Evolutionary conservation across 2,797 vertebrate species (phyloP).

Genomic region (Gouania willdenowi): DNA sequence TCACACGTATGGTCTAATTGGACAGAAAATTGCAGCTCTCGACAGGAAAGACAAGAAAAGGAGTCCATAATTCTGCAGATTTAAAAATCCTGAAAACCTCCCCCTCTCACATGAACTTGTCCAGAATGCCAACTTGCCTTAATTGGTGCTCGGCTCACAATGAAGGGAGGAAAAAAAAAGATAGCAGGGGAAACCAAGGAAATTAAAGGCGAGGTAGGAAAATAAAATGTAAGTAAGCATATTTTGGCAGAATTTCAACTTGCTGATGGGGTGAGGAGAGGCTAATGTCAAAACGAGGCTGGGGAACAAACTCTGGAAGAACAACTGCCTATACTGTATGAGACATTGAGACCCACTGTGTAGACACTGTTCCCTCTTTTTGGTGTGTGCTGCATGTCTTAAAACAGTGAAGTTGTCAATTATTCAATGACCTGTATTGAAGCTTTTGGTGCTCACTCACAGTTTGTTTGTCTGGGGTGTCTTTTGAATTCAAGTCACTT

Average conservation of each 20-base stretch:
- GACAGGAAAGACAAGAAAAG: conserved; percentile 8
- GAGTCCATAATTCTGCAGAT: conserved; percentile 29
- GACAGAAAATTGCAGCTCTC: conserved; percentile 36
- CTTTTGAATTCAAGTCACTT: too few relatives aligned
- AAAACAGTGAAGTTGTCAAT: too few relatives aligned
- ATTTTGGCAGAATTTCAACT: conserved; percentile 62
- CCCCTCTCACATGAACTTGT: conserved; percentile 24
- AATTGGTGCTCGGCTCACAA: conserved; percentile 61
- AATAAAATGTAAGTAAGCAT: conserved; percentile 49
- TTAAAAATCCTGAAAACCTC: conserved; percentile 23
- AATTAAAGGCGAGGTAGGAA: conserved; percentile 28
- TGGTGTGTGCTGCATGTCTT: too few relatives aligned
- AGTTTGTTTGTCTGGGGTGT: too few relatives aligned
- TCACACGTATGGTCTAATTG: conserved; percentile 29
- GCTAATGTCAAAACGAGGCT: conserved; percentile 48
- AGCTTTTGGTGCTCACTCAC: too few relatives aligned
- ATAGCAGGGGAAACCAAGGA: conserved; percentile 25
- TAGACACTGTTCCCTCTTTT: too few relatives aligned
- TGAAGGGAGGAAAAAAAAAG: conserved; percentile 21
- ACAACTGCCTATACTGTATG: conserved; percentile 27
- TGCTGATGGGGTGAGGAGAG: conserved; percentile 51
- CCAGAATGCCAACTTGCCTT: conserved; percentile 60
- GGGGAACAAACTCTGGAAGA: conserved; percentile 28
- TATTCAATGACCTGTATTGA: too few relatives aligned
- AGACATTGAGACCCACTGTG: conserved; percentile 17